Evolutionary conservation across 2,888 invertebrate genomes (phyloP), one percentile per base, ranked within the genome.

Genomic region (Drosophila niveifrons): DNA sequence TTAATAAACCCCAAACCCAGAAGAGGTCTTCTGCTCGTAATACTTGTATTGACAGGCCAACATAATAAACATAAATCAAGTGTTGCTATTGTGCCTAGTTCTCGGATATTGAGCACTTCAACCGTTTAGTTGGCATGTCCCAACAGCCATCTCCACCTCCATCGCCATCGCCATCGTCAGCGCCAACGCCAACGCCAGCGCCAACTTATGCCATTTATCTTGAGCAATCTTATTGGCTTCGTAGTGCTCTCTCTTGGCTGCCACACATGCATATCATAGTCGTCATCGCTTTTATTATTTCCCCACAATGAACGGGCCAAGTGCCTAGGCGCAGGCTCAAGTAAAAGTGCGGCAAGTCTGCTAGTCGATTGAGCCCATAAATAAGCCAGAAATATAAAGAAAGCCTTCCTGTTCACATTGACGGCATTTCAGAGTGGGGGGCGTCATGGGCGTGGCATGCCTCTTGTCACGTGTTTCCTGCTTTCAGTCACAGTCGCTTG

Each of bases 61-160:
- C 86, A 84, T 85, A 85, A 84, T 83, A 85, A 84, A 85, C 82
- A 84, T 84, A 84, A 85, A 84, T 84, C 84, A 85, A 83, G 80
- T 80, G 78, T 69, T 69, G 56, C 73, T 66, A 75, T 81, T 80
- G 83, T 81, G 61, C 15, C 55, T 13, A 48, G 31, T 31, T 31
- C n/a, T 39, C n/a, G 55, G 74, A 47, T 62, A 74, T 74, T 67
- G 67, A 69, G 61, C 69, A 59, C 55, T 52, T 41, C 41, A 46
- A 13, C 34, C 46, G 50, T 51, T 64, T 51, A 50, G 62, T 39
- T 53, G 47, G 34, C 55, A 29, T 48, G 55, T 41, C 48, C 50
- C 51, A 62, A 51, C 50, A 62, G 56, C 52, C 17, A n/a, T n/a
- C n/a, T n/a, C n/a, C n/a, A n/a, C n/a, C 29, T 23, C 50, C 71